Evolutionary conservation across 1,140 invertebrate genomes (phyloP).

Genomic region (Eurosta solidaginis): DNA sequence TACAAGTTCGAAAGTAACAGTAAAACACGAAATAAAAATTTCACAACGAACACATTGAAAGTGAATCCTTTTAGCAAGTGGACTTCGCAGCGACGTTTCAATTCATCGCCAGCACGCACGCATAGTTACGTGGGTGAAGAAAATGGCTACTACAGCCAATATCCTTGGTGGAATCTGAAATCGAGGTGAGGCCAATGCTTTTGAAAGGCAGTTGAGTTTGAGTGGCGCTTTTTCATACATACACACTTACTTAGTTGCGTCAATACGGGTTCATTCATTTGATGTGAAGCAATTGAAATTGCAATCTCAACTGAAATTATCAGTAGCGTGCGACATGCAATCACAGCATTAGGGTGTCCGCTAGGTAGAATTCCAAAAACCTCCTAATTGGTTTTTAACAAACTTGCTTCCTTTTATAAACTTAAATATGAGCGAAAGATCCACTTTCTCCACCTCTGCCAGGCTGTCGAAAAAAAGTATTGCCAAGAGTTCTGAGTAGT

Average conservation of each 20-base stretch:
- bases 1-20: background rate
- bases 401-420: no score
- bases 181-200: constrained; percentile 5
- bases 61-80: constrained; percentile 33
- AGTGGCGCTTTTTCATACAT: background rate
- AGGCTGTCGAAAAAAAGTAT: no score
- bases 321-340: background rate
- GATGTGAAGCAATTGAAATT: background rate
- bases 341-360: no score
- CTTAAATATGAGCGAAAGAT: no score
- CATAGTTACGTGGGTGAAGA: background rate
- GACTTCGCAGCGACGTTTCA: background rate
- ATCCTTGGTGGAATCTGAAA: constrained; percentile 33
- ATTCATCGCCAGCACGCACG: background rate
- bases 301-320: background rate
- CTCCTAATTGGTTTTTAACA: no score
- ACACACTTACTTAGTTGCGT: no score
- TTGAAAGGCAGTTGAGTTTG: background rate
- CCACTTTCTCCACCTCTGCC: no score
- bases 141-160: background rate
- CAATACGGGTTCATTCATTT: no score
- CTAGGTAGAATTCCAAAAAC: no score
- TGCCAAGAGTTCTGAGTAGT: no score
- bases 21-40: background rate
- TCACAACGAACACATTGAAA: background rate